Base-by-base conservation (phyloP, 2,113 vertebrate genomes). In the Ceyx margarethae region DNA sequence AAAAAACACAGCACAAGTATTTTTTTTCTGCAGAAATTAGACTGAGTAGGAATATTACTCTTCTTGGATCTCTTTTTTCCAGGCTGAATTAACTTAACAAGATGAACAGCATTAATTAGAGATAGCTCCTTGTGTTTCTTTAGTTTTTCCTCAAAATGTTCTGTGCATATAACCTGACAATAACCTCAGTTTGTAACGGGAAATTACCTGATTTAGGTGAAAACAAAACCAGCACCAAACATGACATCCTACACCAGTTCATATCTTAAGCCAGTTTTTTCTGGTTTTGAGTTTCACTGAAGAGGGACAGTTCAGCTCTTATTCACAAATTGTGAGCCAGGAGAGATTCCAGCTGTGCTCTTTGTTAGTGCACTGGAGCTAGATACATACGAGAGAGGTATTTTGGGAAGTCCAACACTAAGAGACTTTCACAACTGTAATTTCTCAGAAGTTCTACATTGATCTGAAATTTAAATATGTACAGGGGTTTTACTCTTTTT, bases 121-220 rank as follows among this genome's bases (percentile, higher is more conserved):
- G 19, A 18, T 60, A 65, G 46, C 11, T 65, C 18, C 23, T 2
- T 65, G 6, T 54, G 31, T 8, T 60, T 53, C 37, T 76, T 88
- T 45, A 62, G 17, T 65, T 61, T 88, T 79, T 74, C 31, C 26
- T 65, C 33, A 64, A 86, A 86, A 22, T 75, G 53, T 15, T 69
- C 21, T 71, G 29, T 56, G 56, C 11, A 25, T 73, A 11, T 17
- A 57, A 16, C n/a, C 31, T 31, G 61, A 88, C 87, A 74, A 68
- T 1, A 1, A 1, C 26, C 9, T 11, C 13, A 8, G 23, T 76
- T 61, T 62, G 6, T 54, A 73, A 40, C 2, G 45, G 18, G 5
- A 12, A 28, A 10, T 56, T 86, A 35, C 20, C 28, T 40, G 11
- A 42, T 37, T 42, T 29, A 50, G 6, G 15, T 31, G 57, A 53